A percentile compares a stretch with the other conserved stretches of the same genome.
Conservation (phyloP, 2,888 invertebrate species). For the Ypsolopha scabrella region DNA sequence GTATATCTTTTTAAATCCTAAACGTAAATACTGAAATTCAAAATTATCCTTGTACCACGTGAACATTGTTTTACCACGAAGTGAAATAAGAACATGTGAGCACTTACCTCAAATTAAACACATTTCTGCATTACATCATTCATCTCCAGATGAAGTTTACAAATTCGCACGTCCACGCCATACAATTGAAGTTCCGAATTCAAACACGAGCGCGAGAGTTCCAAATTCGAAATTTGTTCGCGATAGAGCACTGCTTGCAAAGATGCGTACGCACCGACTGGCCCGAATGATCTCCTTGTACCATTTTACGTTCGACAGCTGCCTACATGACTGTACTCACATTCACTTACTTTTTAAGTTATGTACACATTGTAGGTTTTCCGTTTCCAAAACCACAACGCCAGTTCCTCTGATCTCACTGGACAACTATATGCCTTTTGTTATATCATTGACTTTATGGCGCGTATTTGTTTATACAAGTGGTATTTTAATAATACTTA, state of each 20-base stretch:
- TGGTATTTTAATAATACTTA: too few species aligned
- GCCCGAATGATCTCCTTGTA: background rate
- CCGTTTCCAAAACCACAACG: background rate
- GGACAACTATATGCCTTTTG: too few species aligned
- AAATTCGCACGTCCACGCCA: too few species aligned
- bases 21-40: background rate
- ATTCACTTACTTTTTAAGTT: background rate
- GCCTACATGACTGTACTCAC: background rate
- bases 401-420: too few species aligned
- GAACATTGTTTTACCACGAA: background rate
- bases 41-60: background rate
- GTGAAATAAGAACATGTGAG: background rate
- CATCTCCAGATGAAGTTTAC: background rate
- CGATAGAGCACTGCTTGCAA: background rate
- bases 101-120: background rate
- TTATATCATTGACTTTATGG: background rate
- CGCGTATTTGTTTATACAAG: slow-evolving; percentile 10
- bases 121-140: background rate
- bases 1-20: too few species aligned
- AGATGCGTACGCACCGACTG: background rate
- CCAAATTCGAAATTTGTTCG: background rate
- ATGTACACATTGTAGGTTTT: background rate
- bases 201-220: background rate
- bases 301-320: background rate
- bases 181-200: background rate